Evolutionary conservation across 2,797 vertebrate genomes (phyloP).

Genomic region (Cetoscarus ocellatus): DNA sequence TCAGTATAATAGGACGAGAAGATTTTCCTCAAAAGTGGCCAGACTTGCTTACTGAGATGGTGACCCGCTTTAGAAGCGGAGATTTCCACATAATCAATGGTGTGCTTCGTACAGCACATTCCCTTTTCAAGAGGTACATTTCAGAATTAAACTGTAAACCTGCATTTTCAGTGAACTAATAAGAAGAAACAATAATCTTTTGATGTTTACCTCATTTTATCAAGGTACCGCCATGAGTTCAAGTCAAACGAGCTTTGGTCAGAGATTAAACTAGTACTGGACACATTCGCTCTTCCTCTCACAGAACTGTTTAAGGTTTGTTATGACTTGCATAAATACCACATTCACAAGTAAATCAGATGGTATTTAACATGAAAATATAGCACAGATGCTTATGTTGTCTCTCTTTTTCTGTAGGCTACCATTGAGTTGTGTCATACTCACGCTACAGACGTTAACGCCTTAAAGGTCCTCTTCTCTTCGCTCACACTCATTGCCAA

Average conservation of each 20-base stretch:
- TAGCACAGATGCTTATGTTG: background rate
- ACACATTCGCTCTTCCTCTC: constrained; percentile 95
- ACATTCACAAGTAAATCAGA: background rate
- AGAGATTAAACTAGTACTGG: constrained; percentile 97
- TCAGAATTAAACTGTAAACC: background rate
- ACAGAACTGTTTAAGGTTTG: constrained; percentile 98
- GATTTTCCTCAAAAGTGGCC: constrained; percentile 99
- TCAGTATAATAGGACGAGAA: constrained; percentile 98
- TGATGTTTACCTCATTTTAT: background rate
- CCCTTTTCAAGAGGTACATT: constrained; percentile 94
- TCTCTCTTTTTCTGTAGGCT: constrained; percentile 83
- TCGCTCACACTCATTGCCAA: constrained; percentile 97
- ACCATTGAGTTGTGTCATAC: constrained; percentile 98
- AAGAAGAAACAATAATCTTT: background rate
- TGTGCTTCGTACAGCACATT: constrained; percentile 96
- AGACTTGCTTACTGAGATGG: constrained; percentile 96
- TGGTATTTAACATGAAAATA: background rate
- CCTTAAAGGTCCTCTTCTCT: constrained; percentile 97
- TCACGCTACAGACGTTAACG: constrained; percentile 93
- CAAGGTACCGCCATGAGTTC: constrained; percentile 98
- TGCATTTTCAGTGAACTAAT: too few species aligned
- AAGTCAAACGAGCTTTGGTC: constrained; percentile 98
- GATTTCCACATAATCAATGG: constrained; percentile 99
- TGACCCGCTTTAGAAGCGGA: constrained; percentile 96
- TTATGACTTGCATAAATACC: background rate